Base-by-base conservation (phyloP, 2,888 invertebrate species). In the Dicyrtomina minuta region DNA sequence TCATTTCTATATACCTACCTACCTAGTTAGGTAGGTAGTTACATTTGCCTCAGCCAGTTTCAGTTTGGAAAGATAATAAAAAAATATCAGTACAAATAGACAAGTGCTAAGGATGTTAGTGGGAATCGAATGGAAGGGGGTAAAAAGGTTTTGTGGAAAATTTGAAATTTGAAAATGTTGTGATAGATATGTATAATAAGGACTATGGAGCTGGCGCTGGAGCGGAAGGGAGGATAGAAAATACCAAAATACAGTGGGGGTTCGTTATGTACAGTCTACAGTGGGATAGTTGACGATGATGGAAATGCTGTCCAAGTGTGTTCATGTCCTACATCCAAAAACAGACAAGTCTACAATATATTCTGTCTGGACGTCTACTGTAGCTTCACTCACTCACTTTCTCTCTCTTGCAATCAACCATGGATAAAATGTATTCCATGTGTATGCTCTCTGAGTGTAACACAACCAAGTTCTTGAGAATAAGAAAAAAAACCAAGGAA, bases 391-490 rank as follows among this genome's bases (percentile, higher is more conserved):
- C 46, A 46, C 46, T n/a, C 15, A 46, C 53, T 53, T 20, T 53
- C 20, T 53, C 53, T 53, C 53, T 53, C 24, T 6, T 20, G 15
- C 53, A 17, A 20, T 20, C 13, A 13, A 26, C 15, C 15, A 24
- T 15, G n/a, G 24, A 20, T 26, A 56, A 56, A 56, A 51, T 51
- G 17, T 51, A 51, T 51, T n/a, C 17, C 22, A 6, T 20, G 17
- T 55, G 27, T 24, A 13, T 53, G 53, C 53, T 20, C 53, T 53
- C 17, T 22, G 58, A 59, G 33, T 33, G 8, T 33, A 33, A 51
- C n/a, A 51, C 17, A 51, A 51, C 51, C 17, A 51, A 51, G 51
- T 51, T 51, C 51, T 20, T 17, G 24, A 56, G 56, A 26, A 27
- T 13, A 27, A 56, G 53, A 12, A 24, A 22, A 24, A 20, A 24